Base-by-base conservation (phyloP, 2,888 invertebrate species). In the Brachyptera risi region DNA sequence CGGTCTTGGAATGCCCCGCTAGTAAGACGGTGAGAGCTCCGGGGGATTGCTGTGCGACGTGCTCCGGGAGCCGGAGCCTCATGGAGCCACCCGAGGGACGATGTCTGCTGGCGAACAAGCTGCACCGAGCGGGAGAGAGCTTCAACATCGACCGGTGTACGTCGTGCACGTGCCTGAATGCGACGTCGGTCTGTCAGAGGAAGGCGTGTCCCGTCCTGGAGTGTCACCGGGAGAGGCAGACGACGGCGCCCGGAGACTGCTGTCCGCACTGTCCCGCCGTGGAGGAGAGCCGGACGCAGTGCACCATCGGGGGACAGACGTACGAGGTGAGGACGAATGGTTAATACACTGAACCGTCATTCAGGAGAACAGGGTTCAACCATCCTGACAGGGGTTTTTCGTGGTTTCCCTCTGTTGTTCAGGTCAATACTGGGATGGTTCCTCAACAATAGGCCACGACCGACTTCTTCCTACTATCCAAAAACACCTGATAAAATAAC, bases 121-220 rank as follows among this genome's bases (percentile, higher is more conserved):
- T 86, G 64, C 84, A 86, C 71, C 80, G 26, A 4, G 31, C 51
- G 3, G 60, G 60, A 19, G 47, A 59, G 50, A 31, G 11, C 15
- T 49, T 47, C 47, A 11, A 42, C 19, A 11, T 44, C 11, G 90
- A 90, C 72, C 83, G 84, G 1, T 96, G 96, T 76, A 93, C 95
- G 0, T 83, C 84, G 56, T 96, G 96, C 76, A 83, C 82, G 9
- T 96, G 96, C 72, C 73, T 79, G 68, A 88, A 90, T 69, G 88
- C 90, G 44, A 92, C 90, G 3, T 85, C 90, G 0, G 80, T 90
- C 54, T 95, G 95, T 75, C 81, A 82, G 60, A 81, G 92, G 13
- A 81, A 85, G 67, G 88, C 92, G 0, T 96, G 96, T 69, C 94
- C 96, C 0, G 88, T 93, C n/a, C 79, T 96, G 61, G 91, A 93